Base-by-base conservation (phyloP, 2,113 vertebrate genomes). In the Bufo bufo region DNA sequence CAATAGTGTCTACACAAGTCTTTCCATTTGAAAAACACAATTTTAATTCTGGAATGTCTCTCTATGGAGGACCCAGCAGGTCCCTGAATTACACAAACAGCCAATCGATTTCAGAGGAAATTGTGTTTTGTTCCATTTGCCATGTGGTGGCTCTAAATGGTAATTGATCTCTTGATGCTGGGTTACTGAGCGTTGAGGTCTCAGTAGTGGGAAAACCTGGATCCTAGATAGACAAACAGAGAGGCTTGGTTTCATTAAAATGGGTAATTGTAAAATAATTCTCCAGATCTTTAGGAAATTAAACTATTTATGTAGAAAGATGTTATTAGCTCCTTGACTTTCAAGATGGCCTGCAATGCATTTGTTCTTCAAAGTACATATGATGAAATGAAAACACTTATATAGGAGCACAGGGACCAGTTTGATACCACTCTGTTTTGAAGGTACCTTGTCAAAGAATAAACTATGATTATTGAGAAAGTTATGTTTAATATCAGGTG, bases 301-400 rank as follows among this genome's bases (percentile, higher is more conserved):
- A 20, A 47, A 75, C 45, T 19, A 1, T 45, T 72, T 72, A 17
- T 20, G 17, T 16, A 75, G 5, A 71, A 71, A 43, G 12, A 1
- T 2, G 6, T 50, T 47, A 16, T 47, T 77, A 50, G 47, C 17
- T 33, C 33, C 43, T 74, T 77, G 17, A 19, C 77, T 59, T 7
- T 56, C 19, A 23, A n/a, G 2, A 52, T 52, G 54, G 77, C 77
- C 54, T 80, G 77, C 77, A 80, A 80, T 80, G 77, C 54, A 59
- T 59, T 80, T 59, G 77, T 80, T 59, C 49, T 58, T 80, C 6
- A 80, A 43, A 80, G 52, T 2, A 59, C 6, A 6, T 23, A 54
- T 56, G 11, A 54, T 56, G 33, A 54, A 77, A 43, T 59, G 77
- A 80, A 80, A 80, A 80, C 77, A 80, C 77, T 80, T 43, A 12